Conservation (phyloP, 2,888 invertebrate genomes). For the Listrodromus nycthemerus region DNA sequence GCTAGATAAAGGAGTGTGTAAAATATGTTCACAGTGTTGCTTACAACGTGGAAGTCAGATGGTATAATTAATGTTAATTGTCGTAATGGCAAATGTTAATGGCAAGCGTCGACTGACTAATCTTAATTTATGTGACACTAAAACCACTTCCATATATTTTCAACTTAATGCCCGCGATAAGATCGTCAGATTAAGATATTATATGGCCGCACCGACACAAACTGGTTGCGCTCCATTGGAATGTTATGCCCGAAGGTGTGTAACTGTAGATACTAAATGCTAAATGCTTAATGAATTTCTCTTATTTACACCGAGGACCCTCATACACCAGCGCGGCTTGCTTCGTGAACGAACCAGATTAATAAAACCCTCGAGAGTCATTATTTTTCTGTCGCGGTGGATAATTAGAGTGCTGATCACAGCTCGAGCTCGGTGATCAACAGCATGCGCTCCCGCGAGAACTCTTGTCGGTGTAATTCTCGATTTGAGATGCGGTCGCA, state of each 20-base stretch:
- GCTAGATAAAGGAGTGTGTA: conserved; percentile 48
- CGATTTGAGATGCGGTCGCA: conserved; percentile 2
- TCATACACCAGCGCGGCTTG: not conserved
- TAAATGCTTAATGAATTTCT: conserved; percentile 76
- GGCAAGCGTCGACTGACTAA: conserved; percentile 79
- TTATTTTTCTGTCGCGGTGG: conserved; percentile 66
- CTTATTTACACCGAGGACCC: conserved; percentile 69
- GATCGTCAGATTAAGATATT: conserved; percentile 80
- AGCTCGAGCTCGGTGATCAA: conserved; percentile 64
- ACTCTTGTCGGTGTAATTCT: not conserved
- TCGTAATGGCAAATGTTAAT: conserved; percentile 80
- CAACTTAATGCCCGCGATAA: conserved; percentile 76
- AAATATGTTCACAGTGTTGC: conserved; percentile 38
- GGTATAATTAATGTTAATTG: conserved; percentile 79
- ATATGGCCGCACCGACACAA: conserved; percentile 75
- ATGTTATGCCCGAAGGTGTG: conserved; percentile 65
- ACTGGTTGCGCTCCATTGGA: conserved; percentile 70
- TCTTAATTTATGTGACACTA: conserved; percentile 79
- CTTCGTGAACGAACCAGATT: conserved; percentile 59
- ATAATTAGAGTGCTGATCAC: conserved; percentile 65
- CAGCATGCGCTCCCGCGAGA: conserved; percentile 44
- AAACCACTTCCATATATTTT: conserved; percentile 77
- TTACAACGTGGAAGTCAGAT: conserved; percentile 66
- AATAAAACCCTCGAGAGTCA: conserved; percentile 66
- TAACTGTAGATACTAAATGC: conserved; percentile 72